phyloP scores from a whole-genome alignment of 2,797 vertebrate species.

The Amazonetta brasiliensis region DNA sequence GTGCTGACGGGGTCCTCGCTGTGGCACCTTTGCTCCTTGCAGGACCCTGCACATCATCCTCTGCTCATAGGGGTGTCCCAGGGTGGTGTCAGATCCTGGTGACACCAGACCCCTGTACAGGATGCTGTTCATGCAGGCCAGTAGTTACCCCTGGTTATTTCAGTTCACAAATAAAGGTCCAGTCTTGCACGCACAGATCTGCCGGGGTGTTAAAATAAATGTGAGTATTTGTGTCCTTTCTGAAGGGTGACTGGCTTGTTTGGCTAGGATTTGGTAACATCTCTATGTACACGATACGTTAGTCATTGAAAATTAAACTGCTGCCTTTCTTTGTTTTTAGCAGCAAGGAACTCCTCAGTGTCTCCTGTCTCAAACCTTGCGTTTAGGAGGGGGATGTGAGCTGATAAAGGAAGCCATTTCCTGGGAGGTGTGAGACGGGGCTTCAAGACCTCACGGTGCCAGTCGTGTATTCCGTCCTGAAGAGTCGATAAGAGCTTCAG shows the following conservation, averaged over 20 bases:
- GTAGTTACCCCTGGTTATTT: neutral
- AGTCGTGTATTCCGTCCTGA: conserved; percentile 50
- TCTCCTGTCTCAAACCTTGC: conserved; percentile 27
- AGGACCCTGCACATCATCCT: neutral
- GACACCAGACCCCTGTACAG: neutral
- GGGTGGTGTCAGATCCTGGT: neutral
- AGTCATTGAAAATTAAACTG: neutral
- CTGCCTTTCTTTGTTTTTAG: neutral
- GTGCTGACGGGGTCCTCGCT: neutral
- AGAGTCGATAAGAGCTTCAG: conserved; percentile 68
- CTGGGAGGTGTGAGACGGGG: conserved; percentile 63
- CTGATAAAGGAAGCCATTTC: conserved; percentile 40
- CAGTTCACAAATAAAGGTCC: neutral
- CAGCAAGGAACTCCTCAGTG: neutral
- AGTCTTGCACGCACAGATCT: neutral
- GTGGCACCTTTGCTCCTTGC: neutral
- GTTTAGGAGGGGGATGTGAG: conserved; percentile 61
- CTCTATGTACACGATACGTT: neutral
- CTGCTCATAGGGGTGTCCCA: neutral
- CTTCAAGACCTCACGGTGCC: conserved; percentile 48
- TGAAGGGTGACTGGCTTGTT: neutral
- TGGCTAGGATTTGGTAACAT: neutral
- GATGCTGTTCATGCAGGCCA: rapidly evolving
- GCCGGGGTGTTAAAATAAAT: neutral
- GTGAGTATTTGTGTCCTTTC: neutral